Base-by-base conservation (phyloP, 2,888 invertebrate species). In the Drosophila multiciliata region DNA sequence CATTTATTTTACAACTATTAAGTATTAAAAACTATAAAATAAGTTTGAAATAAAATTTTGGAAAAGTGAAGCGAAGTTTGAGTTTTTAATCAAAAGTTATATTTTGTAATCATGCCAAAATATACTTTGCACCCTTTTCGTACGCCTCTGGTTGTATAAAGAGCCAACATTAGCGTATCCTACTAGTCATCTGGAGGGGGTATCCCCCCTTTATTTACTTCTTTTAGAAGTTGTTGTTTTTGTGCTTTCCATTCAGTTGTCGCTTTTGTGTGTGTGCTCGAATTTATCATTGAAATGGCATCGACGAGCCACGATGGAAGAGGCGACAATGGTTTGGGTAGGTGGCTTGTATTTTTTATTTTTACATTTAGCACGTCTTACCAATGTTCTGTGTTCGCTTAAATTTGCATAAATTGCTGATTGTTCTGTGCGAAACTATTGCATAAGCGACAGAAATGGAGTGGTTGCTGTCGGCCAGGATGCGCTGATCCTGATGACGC, bases 251-350 rank as follows among this genome's bases (percentile, higher is more conserved):
- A 26, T 12, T 12, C 6, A 17, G 26, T 12, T 75, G 35, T 40
- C 29, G 29, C 50, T 52, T 42, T 64, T 68, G 42, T 64, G 50
- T 72, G 57, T 54, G 80, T 65, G 71, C 32, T 35, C 33, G 55
- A 82, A 86, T 86, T 86, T 82, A 89, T 86, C 88, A 82, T 78
- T 78, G 86, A 73, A 87, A 85, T 75, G 85, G 76, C 80, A 89
- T 87, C 82, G 74, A 66, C 38, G 75, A 29, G 29, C 29, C 29
- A 29, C 38, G 73, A 4, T 9, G 71, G 11, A 40, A 40, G 57
- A 36, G 38, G 42, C 35, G 69, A 62, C 57, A 75, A 23, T 23
- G 23, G 23, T 23, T 61, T 75, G 52, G 52, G 61, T 9, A 55
- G 52, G 64, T 20, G 69, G 65, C 32, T 62, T 58, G 40, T 55